Evolutionary conservation across 2,888 invertebrate species (phyloP).

Genomic region (Drosophila incognita): DNA sequence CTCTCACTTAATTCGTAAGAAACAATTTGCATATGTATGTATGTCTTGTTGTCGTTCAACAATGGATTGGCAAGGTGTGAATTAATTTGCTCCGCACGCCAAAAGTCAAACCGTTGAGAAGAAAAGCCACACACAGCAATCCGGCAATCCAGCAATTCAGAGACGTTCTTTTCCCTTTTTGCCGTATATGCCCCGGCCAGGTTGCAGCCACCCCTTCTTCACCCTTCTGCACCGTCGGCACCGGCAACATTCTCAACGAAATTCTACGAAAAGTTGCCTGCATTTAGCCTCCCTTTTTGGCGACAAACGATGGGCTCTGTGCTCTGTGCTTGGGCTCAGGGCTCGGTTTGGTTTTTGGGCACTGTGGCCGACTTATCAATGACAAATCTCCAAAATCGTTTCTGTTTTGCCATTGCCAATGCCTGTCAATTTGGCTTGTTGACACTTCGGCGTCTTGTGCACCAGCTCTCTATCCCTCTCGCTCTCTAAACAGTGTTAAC

Average conservation of each 20-base stretch:
- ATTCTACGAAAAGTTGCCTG: slow-evolving; percentile 68
- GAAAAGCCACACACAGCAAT: slow-evolving; percentile 69
- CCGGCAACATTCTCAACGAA: slow-evolving; percentile 40
- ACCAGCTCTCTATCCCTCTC: slow-evolving; percentile 12
- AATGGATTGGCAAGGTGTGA: slow-evolving; percentile 83
- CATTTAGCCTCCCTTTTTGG: slow-evolving; percentile 55
- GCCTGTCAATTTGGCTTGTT: slow-evolving; percentile 78
- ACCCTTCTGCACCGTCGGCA: slow-evolving; percentile 33
- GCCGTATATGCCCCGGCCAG: neutral
- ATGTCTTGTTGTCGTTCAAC: slow-evolving; percentile 61
- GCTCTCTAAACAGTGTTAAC: slow-evolving; percentile 8
- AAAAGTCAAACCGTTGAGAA: slow-evolving; percentile 67
- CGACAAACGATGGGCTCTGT: slow-evolving; percentile 7
- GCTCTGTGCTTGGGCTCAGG: slow-evolving; percentile 3
- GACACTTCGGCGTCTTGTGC: slow-evolving; percentile 73
- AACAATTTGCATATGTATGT: slow-evolving; percentile 82
- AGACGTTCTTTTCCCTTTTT: slow-evolving; percentile 6
- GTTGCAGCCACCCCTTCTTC: slow-evolving; percentile 10
- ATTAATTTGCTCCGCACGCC: slow-evolving; percentile 82
- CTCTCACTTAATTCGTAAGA: slow-evolving; percentile 72
- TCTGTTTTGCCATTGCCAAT: slow-evolving; percentile 66
- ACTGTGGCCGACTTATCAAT: slow-evolving; percentile 76
- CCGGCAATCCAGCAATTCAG: slow-evolving; percentile 8
- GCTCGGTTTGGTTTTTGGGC: slow-evolving; percentile 26
- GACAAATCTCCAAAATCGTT: slow-evolving; percentile 81